A percentile compares a stretch with the other conserved stretches of the same genome.
Conservation (phyloP, 1,140 invertebrate genomes). For the Drosophila littoralis region DNA sequence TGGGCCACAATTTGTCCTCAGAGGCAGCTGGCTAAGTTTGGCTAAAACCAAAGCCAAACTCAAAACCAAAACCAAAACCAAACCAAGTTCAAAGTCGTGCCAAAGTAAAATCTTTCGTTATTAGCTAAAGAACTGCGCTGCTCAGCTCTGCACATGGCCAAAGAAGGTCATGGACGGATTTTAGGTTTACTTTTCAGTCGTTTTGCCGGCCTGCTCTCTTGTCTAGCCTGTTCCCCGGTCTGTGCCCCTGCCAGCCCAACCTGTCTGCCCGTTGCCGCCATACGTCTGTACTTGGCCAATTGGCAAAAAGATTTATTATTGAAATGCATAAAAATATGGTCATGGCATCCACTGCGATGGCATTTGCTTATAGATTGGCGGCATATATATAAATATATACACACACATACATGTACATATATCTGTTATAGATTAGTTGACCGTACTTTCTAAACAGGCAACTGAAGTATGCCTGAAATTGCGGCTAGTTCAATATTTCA, state of each 20-base stretch:
- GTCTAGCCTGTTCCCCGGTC: conserved; percentile 10
- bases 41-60: conserved; percentile 25
- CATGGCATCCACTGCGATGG: conserved; percentile 33
- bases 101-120: conserved; percentile 60
- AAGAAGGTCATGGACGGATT: conserved; percentile 82
- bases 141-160: conserved; percentile 56
- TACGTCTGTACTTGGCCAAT: conserved; percentile 61
- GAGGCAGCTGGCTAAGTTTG: conserved; percentile 23
- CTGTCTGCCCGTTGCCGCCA: background rate
- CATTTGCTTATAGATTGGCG: conserved; percentile 56
- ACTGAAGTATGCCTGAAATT: conserved; percentile 10
- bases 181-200: conserved; percentile 54
- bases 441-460: conserved; percentile 33
- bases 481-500: conserved; percentile 30
- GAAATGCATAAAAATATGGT: conserved; percentile 79
- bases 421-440: conserved; percentile 15
- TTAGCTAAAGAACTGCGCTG: conserved; percentile 61
- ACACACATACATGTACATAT: conserved; percentile 31
- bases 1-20: conserved; percentile 69
- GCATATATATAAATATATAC: conserved; percentile 24
- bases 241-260: background rate
- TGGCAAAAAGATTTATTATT: conserved; percentile 77
- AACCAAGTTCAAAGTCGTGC: conserved; percentile 80
- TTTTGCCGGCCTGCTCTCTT: background rate
- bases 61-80: conserved; percentile 23